A percentile compares a stretch with the other conserved stretches of the same genome.
phyloP scores from a whole-genome alignment of 2,888 invertebrate genomes.

The Itoplectis maculator region DNA sequence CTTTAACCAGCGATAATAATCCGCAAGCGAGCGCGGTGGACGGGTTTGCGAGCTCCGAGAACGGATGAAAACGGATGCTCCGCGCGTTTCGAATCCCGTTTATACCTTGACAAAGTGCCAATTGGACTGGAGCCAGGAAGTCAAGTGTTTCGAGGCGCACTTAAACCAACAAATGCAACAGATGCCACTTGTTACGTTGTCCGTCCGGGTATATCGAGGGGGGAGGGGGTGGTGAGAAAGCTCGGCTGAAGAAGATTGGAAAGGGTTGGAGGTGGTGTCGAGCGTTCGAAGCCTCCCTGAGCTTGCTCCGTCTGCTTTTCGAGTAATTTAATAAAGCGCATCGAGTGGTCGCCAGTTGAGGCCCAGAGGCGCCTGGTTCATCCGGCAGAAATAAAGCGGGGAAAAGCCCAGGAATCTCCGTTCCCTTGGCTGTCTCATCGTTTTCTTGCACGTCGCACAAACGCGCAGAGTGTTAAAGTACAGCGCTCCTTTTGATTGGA shows the following conservation, averaged over 20 bases:
- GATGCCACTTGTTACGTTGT: slow-evolving; percentile 83
- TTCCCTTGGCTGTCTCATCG: slow-evolving; percentile 3
- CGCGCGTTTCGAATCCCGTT: slow-evolving; percentile 52
- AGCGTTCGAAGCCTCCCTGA: background rate
- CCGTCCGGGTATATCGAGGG: slow-evolving; percentile 37
- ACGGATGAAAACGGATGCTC: slow-evolving; percentile 43
- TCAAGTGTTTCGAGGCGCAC: slow-evolving; percentile 78
- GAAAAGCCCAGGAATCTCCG: background rate
- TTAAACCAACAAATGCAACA: slow-evolving; percentile 81
- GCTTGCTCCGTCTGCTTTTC: background rate
- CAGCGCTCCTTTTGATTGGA: slow-evolving; percentile 51
- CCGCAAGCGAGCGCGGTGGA: slow-evolving; percentile 11
- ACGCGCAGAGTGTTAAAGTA: slow-evolving; percentile 27
- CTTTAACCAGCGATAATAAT: slow-evolving; percentile 49
- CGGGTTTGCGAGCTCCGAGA: slow-evolving; percentile 43
- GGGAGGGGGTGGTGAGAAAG: slow-evolving; percentile 5
- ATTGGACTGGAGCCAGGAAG: slow-evolving; percentile 82
- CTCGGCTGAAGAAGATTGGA: slow-evolving; percentile 27
- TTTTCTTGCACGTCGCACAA: background rate
- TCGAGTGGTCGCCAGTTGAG: slow-evolving; percentile 7
- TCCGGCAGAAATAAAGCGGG: slow-evolving; percentile 7
- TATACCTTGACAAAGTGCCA: slow-evolving; percentile 78
- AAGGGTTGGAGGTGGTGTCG: slow-evolving; percentile 2
- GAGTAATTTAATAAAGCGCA: slow-evolving; percentile 52
- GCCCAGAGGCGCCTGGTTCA: background rate